These are phyloP conservation scores for Solea solea DNA, from an alignment of 2,113 vertebrate genomes.

Conservation along the genomic window DNA sequence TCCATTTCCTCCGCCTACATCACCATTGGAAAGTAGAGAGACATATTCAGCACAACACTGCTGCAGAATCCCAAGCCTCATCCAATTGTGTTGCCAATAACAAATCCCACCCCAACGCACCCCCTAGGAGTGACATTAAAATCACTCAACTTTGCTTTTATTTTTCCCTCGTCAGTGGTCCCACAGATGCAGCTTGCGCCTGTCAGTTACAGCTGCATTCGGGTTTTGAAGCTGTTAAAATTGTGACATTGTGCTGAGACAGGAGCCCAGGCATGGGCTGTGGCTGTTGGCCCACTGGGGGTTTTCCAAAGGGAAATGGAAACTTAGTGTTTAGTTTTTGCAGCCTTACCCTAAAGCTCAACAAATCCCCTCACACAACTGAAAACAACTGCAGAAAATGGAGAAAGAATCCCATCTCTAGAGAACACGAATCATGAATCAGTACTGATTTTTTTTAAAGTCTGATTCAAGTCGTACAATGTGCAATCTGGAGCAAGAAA, in stretches of 20 bases:
- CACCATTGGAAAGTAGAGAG: conserved; percentile 25
- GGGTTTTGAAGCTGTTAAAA: conserved; percentile 70
- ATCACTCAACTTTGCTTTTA: conserved; percentile 47
- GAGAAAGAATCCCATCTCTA: conserved; percentile 35
- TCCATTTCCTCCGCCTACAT: conserved; percentile 53
- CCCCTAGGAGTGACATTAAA: conserved; percentile 14
- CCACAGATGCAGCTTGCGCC: conserved; percentile 58
- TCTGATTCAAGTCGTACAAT: conserved; percentile 34
- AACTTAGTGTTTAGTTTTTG: conserved; percentile 52
- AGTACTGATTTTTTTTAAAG: conserved; percentile 45
- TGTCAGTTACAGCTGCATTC: conserved; percentile 66
- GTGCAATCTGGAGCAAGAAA: conserved; percentile 28
- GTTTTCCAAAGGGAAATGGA: conserved; percentile 63
- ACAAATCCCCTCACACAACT: conserved; percentile 39
- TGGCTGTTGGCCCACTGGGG: conserved; percentile 42
- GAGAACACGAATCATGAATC: conserved; percentile 57
- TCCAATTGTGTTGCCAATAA: conserved; percentile 30
- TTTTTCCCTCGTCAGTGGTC: conserved; percentile 18
- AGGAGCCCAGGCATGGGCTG: conserved; percentile 37
- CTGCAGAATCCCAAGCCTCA: conserved; percentile 32
- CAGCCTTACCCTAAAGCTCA: conserved; percentile 34
- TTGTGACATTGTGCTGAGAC: conserved; percentile 60
- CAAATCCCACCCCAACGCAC: not conserved
- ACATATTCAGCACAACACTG: conserved; percentile 28
- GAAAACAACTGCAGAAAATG: conserved; percentile 38